Conservation (phyloP, 2,797 vertebrate species). For the Leucoraja ocellata region DNA sequence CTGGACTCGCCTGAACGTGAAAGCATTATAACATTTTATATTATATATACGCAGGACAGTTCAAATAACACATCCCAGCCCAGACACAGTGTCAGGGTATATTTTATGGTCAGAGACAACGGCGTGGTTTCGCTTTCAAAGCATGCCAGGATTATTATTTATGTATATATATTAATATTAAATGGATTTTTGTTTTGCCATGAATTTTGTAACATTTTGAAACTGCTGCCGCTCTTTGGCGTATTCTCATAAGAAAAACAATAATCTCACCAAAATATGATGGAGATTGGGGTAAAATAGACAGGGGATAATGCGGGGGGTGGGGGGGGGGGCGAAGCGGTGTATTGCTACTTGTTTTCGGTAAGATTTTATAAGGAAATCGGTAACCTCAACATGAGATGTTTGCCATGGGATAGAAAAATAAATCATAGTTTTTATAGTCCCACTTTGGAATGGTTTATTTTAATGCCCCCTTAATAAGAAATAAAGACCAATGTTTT, state of each 20-base stretch:
- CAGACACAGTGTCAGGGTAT: not conserved
- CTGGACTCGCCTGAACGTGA: constrained; percentile 10
- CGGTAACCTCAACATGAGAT: not conserved
- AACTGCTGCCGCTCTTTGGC: not conserved
- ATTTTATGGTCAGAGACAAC: constrained; percentile 21
- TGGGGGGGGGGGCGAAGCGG: too few species aligned
- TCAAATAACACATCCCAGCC: constrained; percentile 15
- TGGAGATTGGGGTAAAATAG: not conserved
- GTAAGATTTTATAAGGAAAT: not conserved
- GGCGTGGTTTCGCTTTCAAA: constrained; percentile 2
- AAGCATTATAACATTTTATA: constrained; percentile 30
- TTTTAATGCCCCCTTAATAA: not conserved
- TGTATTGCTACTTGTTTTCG: not conserved
- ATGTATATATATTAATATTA: not conserved
- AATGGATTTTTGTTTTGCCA: too few species aligned
- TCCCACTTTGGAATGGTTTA: not conserved
- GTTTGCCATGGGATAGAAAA: not conserved
- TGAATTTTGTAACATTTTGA: not conserved
- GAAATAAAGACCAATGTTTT: not conserved
- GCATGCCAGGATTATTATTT: not conserved
- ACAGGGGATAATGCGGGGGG: not conserved
- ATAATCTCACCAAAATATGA: not conserved
- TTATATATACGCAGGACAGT: constrained; percentile 6
- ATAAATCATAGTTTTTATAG: not conserved
- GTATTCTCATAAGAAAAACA: not conserved